Evolutionary conservation across 2,797 vertebrate genomes (phyloP).

Genomic region (Meriones psammophilus): DNA sequence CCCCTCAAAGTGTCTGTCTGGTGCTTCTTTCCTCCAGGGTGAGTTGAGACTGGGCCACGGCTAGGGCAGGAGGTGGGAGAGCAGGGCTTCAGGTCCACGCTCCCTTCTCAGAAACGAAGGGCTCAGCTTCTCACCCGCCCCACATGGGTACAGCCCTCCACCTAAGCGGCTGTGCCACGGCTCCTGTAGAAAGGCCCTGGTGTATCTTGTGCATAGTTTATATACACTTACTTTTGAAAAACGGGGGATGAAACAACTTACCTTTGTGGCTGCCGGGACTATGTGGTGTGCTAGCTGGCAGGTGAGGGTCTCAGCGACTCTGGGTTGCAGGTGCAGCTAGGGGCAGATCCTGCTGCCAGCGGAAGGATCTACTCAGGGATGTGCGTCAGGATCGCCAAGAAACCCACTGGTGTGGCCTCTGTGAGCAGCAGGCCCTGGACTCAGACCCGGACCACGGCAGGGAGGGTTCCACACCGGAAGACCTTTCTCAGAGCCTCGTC

Average conservation of each 20-base stretch:
- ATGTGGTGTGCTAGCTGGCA: not conserved
- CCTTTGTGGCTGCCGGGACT: not conserved
- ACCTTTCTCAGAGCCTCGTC: constrained; percentile 60
- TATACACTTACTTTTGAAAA: not conserved
- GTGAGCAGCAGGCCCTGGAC: not conserved
- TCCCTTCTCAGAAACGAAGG: not conserved
- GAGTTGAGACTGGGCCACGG: not conserved
- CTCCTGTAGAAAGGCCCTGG: not conserved
- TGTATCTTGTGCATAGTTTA: not conserved
- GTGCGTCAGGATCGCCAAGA: not conserved
- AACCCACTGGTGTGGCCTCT: rapidly evolving
- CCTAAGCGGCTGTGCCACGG: not conserved
- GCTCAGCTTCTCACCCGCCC: not conserved
- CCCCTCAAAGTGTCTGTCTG: not conserved
- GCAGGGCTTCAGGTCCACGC: not conserved
- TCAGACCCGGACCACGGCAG: not conserved
- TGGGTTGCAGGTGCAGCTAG: not conserved
- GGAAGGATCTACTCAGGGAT: not conserved
- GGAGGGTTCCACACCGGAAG: constrained; percentile 27
- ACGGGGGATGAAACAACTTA: not conserved
- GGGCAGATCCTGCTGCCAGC: not conserved
- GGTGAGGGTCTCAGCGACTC: not conserved
- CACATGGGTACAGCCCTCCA: not conserved
- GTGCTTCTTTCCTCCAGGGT: not conserved
- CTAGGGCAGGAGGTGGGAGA: not conserved